These are phyloP conservation scores for Cinclus mexicanus DNA, from an alignment of 2,113 vertebrate species.

Conservation along the genomic window DNA sequence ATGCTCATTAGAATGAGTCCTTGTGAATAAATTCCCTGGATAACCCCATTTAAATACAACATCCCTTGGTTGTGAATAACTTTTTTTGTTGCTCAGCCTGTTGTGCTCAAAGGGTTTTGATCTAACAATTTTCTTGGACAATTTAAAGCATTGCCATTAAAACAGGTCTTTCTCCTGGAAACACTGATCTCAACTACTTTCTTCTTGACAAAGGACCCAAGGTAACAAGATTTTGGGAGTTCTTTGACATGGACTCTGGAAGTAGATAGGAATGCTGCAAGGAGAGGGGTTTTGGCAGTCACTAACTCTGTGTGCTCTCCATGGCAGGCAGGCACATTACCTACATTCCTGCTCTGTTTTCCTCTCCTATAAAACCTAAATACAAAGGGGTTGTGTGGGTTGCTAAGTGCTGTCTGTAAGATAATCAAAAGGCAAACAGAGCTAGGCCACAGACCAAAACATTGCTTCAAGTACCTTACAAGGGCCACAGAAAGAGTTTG, in stretches of 20 bases:
- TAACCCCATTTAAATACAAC: neutral
- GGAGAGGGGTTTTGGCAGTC: neutral
- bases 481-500: neutral
- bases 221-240: neutral
- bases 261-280: neutral
- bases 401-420: conserved; percentile 34
- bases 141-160: neutral
- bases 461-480: neutral
- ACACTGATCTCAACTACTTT: neutral
- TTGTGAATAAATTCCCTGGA: neutral
- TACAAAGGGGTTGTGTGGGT: neutral
- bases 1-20: neutral
- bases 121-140: neutral
- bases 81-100: neutral
- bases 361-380: neutral
- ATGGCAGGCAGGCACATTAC: neutral
- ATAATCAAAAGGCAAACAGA: conserved; percentile 55
- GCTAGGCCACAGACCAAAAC: neutral
- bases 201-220: neutral
- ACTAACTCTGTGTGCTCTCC: neutral
- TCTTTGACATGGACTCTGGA: neutral
- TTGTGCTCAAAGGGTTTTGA: neutral
- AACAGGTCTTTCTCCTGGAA: neutral
- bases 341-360: neutral
- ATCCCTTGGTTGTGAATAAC: neutral